Percentiles rank a stretch among this genome's conserved stretches.
Conservation (phyloP, 2,797 vertebrate species). For the Poecile montanus region DNA sequence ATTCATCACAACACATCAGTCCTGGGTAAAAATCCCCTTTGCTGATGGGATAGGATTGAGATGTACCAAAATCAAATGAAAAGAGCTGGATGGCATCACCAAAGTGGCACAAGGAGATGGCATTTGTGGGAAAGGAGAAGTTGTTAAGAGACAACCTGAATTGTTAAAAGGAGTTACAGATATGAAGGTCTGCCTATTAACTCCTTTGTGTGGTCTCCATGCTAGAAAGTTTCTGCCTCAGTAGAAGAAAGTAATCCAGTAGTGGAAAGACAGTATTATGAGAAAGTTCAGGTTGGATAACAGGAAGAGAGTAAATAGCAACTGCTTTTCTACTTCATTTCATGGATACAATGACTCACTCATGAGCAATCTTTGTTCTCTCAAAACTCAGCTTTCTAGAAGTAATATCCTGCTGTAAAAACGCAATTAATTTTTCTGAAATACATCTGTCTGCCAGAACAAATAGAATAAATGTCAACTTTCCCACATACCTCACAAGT, state of each 20-base stretch:
- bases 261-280: neutral
- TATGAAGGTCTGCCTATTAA: neutral
- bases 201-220: neutral
- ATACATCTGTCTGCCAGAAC: neutral
- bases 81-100: neutral
- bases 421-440: neutral
- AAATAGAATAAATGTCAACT: neutral
- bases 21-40: neutral
- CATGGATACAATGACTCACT: neutral
- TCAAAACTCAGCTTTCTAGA: neutral
- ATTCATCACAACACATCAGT: neutral
- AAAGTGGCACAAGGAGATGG: neutral
- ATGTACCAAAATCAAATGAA: neutral
- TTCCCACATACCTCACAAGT: conserved; percentile 80
- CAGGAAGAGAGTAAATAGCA: neutral
- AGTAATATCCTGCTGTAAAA: conserved; percentile 9
- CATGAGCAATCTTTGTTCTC: neutral
- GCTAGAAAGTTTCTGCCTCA: neutral
- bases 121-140: neutral
- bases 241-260: neutral
- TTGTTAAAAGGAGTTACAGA: neutral
- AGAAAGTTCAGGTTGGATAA: neutral
- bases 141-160: neutral
- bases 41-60: neutral
- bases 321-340: neutral